Conservation (phyloP, 2,888 invertebrate species). For the Apamea monoglypha region DNA sequence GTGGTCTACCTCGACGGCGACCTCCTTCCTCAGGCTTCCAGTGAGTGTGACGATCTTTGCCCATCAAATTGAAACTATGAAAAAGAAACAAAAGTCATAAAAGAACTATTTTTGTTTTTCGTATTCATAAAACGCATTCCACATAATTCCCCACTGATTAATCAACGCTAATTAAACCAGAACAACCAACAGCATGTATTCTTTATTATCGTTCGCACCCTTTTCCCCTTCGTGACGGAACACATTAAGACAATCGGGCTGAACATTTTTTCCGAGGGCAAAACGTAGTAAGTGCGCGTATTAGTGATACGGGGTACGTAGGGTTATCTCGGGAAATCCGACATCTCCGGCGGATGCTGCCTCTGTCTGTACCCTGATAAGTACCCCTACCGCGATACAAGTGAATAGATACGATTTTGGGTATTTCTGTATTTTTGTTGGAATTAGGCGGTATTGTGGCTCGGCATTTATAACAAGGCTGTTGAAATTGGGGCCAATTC, state of each 20-base stretch:
- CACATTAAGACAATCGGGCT: slow-evolving; percentile 61
- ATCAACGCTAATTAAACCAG: slow-evolving; percentile 40
- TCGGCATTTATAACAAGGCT: slow-evolving; percentile 1
- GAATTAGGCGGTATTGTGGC: slow-evolving; percentile 17
- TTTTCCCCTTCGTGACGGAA: slow-evolving; percentile 56
- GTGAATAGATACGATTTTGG: slow-evolving; percentile 56
- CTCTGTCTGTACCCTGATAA: slow-evolving; percentile 71
- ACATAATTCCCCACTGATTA: background rate
- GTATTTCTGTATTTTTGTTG: slow-evolving; percentile 38
- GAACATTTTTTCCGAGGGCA: slow-evolving; percentile 57
- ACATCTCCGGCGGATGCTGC: slow-evolving; percentile 73
- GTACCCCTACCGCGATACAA: slow-evolving; percentile 61
- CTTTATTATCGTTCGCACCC: slow-evolving; percentile 52
- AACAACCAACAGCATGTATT: slow-evolving; percentile 22
- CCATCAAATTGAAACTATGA: background rate
- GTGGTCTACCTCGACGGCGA: background rate
- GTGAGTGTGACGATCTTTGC: background rate
- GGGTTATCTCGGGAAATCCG: slow-evolving; percentile 76
- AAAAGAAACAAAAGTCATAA: background rate
- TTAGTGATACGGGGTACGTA: slow-evolving; percentile 61
- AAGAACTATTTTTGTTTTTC: background rate
- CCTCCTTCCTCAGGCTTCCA: background rate
- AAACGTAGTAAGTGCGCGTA: slow-evolving; percentile 53
- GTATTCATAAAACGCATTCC: background rate
- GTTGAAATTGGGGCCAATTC: background rate